A percentile compares a stretch with the other conserved stretches of the same genome.
These are phyloP conservation scores for Esox lucius DNA, from an alignment of 2,797 vertebrate genomes.

Conservation along the genomic window DNA sequence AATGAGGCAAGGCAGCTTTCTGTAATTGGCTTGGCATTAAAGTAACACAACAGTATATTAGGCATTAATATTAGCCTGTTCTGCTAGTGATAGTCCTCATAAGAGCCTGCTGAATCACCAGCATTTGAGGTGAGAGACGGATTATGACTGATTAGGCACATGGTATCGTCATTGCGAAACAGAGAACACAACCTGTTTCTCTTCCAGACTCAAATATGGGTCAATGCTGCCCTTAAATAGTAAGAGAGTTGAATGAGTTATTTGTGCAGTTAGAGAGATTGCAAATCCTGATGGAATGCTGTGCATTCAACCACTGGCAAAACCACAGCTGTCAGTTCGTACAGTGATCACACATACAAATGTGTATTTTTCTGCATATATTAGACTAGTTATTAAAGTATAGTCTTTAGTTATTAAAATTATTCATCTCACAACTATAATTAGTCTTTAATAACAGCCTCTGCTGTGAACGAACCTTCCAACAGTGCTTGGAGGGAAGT, in stretches of 20 bases:
- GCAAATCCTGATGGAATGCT: neutral
- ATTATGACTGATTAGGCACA: slow-evolving; percentile 4
- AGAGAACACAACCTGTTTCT: neutral
- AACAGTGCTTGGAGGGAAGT: too few species aligned
- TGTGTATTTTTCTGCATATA: too few species aligned
- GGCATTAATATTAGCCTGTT: neutral
- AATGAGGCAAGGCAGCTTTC: neutral
- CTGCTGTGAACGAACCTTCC: neutral
- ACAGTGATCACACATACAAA: neutral
- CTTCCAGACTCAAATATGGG: neutral
- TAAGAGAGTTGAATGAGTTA: neutral
- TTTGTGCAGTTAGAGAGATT: neutral
- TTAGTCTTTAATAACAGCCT: neutral
- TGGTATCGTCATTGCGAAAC: neutral
- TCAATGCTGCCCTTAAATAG: neutral
- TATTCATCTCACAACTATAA: neutral
- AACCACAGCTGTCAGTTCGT: neutral
- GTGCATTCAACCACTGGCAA: neutral
- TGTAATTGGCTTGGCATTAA: neutral
- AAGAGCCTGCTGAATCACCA: slow-evolving; percentile 6
- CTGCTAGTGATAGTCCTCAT: neutral
- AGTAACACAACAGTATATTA: slow-evolving; percentile 1
- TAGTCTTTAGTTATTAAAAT: too few species aligned
- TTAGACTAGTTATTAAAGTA: too few species aligned
- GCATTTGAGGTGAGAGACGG: slow-evolving; percentile 11